These are phyloP conservation scores for Boloria euphrosyne DNA, from an alignment of 2,888 invertebrate genomes.

Conservation along the genomic window DNA sequence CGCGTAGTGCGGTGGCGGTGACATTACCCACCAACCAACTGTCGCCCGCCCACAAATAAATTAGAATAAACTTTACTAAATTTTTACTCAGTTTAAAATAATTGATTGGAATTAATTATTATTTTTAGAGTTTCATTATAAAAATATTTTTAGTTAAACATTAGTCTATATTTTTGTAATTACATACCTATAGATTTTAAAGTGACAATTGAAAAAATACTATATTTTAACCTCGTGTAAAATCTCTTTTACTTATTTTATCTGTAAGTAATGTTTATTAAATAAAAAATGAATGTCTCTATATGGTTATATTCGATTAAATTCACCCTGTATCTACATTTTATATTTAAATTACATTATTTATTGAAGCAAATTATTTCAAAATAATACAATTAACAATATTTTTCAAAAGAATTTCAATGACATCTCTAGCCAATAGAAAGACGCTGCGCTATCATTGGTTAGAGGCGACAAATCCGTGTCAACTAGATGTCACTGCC, in stretches of 20 bases:
- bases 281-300: no score
- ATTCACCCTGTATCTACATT: no score
- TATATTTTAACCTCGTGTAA: no score
- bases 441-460: conserved; percentile 56
- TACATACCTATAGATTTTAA: no score
- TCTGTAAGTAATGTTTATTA: no score
- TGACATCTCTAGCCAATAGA: conserved; percentile 62
- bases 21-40: conserved; percentile 68
- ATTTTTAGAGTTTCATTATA: no score
- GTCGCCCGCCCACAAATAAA: conserved; percentile 57
- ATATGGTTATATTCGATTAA: no score
- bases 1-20: conserved; percentile 55
- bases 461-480: conserved; percentile 43
- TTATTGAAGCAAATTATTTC: not conserved
- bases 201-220: no score
- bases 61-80: conserved; percentile 28
- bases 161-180: no score
- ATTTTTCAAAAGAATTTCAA: conserved; percentile 32
- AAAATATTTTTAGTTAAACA: no score
- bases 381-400: not conserved
- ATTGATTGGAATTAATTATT: not conserved
- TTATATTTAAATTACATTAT: not conserved
- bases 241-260: no score
- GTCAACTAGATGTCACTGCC: conserved; percentile 65
- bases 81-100: not conserved